A percentile compares a stretch with the other conserved stretches of the same genome.
phyloP scores from a whole-genome alignment of 2,888 invertebrate genomes.

The Griposia aprilina region DNA sequence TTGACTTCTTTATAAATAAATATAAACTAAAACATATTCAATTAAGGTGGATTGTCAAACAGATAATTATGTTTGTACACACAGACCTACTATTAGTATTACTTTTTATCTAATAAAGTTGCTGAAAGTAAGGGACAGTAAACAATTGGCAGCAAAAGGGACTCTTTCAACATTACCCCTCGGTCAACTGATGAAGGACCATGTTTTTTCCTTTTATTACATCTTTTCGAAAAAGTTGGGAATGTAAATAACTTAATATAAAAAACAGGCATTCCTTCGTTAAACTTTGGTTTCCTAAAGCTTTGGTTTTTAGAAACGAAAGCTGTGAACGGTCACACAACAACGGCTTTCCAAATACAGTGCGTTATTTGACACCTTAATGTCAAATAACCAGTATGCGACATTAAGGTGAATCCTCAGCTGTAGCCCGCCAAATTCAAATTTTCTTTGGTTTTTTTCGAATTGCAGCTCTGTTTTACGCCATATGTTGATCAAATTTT shows the following conservation, averaged over 20 bases:
- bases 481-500: no score
- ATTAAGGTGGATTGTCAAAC: not conserved
- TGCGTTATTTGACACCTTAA: not conserved
- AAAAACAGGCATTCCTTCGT: no score
- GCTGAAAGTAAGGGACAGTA: conserved; percentile 4
- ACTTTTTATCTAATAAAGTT: conserved; percentile 21
- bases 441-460: no score
- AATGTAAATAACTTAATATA: not conserved
- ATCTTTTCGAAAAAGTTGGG: not conserved
- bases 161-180: conserved; percentile 32
- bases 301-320: not conserved
- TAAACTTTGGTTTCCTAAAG: not conserved
- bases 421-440: no score
- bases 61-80: not conserved
- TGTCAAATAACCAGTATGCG: no score
- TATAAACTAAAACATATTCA: not conserved
- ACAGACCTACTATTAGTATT: conserved; percentile 12
- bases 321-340: not conserved
- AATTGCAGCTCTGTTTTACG: no score
- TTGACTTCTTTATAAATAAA: not conserved
- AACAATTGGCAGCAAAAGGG: conserved; percentile 38
- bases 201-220: conserved; percentile 3
- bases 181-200: conserved; percentile 12
- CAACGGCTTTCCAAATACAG: not conserved
- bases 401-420: no score